A percentile compares a stretch with the other conserved stretches of the same genome.
These are phyloP conservation scores for Drosophila repletoides DNA, from an alignment of 1,140 invertebrate genomes.

Conservation along the genomic window DNA sequence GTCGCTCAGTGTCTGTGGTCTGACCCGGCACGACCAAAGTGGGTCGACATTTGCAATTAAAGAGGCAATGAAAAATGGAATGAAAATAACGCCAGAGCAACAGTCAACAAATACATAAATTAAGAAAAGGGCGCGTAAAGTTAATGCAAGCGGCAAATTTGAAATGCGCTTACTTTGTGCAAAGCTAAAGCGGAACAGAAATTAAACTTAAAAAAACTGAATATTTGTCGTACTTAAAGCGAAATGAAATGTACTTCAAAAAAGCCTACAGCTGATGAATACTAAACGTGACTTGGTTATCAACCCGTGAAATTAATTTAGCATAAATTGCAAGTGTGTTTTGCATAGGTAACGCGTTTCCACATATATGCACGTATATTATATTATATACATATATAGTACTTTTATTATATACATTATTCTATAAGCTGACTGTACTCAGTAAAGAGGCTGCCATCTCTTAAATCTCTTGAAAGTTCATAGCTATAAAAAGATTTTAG, in stretches of 20 bases:
- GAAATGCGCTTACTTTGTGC: slow-evolving; percentile 31
- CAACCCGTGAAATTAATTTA: slow-evolving; percentile 59
- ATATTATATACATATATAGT: no score
- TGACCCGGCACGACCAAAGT: slow-evolving; percentile 54
- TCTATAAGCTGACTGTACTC: no score
- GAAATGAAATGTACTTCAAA: slow-evolving; percentile 16
- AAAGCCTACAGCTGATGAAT: slow-evolving; percentile 48
- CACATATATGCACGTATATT: no score
- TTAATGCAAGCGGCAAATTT: slow-evolving; percentile 63
- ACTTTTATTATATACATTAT: no score
- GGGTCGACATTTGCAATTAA: slow-evolving; percentile 71
- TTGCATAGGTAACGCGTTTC: no score
- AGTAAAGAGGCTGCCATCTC: no score
- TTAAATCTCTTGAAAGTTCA: no score
- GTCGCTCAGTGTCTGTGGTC: slow-evolving; percentile 8
- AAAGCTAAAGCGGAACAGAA: slow-evolving; percentile 32
- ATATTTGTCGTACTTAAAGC: not conserved
- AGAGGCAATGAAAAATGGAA: slow-evolving; percentile 59
- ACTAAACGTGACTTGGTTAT: slow-evolving; percentile 61
- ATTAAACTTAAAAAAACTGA: slow-evolving; percentile 26
- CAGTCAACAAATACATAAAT: slow-evolving; percentile 51
- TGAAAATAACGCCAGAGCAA: slow-evolving; percentile 29
- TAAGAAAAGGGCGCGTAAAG: slow-evolving; percentile 54
- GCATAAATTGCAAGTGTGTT: slow-evolving; percentile 48
- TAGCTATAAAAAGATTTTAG: no score